These are phyloP conservation scores for Erpornis zantholeuca DNA, from an alignment of 2,113 vertebrate genomes.

Conservation along the genomic window DNA sequence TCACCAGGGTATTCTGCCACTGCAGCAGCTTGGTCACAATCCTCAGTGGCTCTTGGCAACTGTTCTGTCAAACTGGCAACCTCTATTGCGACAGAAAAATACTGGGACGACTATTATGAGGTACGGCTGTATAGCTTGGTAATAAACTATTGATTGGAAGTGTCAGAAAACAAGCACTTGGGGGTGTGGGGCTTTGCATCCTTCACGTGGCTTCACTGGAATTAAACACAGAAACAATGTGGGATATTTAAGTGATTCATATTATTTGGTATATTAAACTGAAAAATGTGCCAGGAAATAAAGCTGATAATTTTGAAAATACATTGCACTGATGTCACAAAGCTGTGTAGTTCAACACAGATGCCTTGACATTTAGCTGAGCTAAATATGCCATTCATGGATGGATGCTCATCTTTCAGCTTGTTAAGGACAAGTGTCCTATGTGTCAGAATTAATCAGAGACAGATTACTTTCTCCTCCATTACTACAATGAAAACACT, in stretches of 20 bases:
- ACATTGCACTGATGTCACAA: background rate
- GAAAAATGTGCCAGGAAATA: slow-evolving; percentile 10
- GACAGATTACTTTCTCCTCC: background rate
- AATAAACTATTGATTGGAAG: background rate
- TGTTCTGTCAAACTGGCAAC: background rate
- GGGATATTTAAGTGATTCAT: background rate
- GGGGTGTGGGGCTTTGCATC: background rate
- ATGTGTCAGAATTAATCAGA: slow-evolving; percentile 10
- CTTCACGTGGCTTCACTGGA: background rate
- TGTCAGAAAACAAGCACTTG: background rate
- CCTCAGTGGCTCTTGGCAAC: background rate
- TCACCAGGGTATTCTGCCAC: background rate
- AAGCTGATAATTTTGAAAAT: slow-evolving; percentile 35
- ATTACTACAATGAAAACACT: background rate
- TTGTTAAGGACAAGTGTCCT: slow-evolving; percentile 2
- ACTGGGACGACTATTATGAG: background rate
- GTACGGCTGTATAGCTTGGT: background rate
- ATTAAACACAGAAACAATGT: background rate
- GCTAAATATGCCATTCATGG: background rate
- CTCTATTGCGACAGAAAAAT: background rate
- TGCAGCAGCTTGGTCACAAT: background rate
- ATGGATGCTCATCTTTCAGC: background rate
- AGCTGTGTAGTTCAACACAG: slow-evolving; percentile 24
- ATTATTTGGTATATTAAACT: slow-evolving; percentile 30
- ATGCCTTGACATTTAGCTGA: slow-evolving; percentile 52